Conservation (phyloP, 2,888 invertebrate species). For the Oligia fasciuncula region DNA sequence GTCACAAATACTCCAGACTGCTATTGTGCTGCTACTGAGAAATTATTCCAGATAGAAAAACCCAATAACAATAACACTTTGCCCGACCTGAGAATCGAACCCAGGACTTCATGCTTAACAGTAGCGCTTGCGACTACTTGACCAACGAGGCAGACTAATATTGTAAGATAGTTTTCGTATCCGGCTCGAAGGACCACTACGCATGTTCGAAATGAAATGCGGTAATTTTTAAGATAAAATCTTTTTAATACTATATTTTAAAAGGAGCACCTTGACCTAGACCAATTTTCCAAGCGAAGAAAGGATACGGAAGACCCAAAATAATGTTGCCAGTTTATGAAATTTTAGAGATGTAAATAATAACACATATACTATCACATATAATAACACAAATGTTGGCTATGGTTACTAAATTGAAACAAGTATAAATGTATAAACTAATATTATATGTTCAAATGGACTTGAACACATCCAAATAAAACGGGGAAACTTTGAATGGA, state of each 20-base stretch:
- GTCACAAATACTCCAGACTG: neutral
- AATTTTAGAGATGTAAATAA: too few relatives aligned
- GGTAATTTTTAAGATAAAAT: too few relatives aligned
- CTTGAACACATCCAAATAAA: conserved; percentile 1
- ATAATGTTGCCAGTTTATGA: too few relatives aligned
- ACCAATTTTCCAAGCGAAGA: too few relatives aligned
- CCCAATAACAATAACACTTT: neutral
- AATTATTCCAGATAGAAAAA: neutral
- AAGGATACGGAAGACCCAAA: too few relatives aligned
- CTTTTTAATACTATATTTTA: too few relatives aligned
- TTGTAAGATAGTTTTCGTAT: neutral
- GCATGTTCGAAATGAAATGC: neutral
- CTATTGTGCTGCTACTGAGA: neutral
- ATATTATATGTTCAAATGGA: too few relatives aligned
- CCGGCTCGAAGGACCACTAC: neutral
- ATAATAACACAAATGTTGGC: too few relatives aligned
- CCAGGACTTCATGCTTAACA: neutral
- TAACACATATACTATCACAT: too few relatives aligned
- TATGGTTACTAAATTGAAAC: too few relatives aligned
- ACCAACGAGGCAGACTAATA: neutral
- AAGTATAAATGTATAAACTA: too few relatives aligned
- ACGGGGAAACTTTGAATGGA: conserved; percentile 11
- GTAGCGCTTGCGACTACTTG: neutral
- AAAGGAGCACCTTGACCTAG: too few relatives aligned
- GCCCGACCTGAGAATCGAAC: neutral